Base-by-base conservation (phyloP, 2,113 vertebrate genomes). In the Malurus melanocephalus region DNA sequence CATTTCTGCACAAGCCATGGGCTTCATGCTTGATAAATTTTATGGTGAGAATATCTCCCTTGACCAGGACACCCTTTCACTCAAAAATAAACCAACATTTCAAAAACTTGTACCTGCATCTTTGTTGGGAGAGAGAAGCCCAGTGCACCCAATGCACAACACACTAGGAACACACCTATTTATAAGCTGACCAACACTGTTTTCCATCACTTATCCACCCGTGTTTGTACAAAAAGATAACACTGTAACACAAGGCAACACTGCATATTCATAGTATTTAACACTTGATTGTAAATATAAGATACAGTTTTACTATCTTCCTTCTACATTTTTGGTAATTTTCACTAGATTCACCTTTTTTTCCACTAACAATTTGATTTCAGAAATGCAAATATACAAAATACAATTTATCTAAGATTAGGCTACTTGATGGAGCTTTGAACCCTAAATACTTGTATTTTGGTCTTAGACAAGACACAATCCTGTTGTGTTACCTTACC, bases 41-140 rank as follows among this genome's bases (percentile, higher is more conserved):
- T 19, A 40, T 16, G 5, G 1, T 73, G 27, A 0, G 0, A 61
- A 68, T 68, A 35, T 38, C 38, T 40, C 18, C 11, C 32, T 68
- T 59, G 42, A 68, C n/a, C 45, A 24, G 49, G 66, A 43, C 45
- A 56, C 7, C 10, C 8, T 77, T 65, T 57, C 43, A 71, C 23
- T 11, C 48, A 74, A 66, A 84, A 33, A 24, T 23, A 84, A 30
- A 11, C 8, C 43, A 85, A 40, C 2, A 3, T 14, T 71, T 53
- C 69, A n/a, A 85, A 85, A 75, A 45, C 1, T 0, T 16, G 3
- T 43, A 46, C 12, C 19, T 65, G 18, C 18, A 55, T 28, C 22
- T 11, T 19, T 69, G 8, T 24, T 26, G 7, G 19, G 18, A 73
- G 9, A 69, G 8, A 89, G n/a, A 74, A 74, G 4, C 7, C 13